A percentile compares a stretch with the other conserved stretches of the same genome.
Evolutionary conservation across 2,888 invertebrate genomes (phyloP).

Genomic region (Drosophila melanosoma): DNA sequence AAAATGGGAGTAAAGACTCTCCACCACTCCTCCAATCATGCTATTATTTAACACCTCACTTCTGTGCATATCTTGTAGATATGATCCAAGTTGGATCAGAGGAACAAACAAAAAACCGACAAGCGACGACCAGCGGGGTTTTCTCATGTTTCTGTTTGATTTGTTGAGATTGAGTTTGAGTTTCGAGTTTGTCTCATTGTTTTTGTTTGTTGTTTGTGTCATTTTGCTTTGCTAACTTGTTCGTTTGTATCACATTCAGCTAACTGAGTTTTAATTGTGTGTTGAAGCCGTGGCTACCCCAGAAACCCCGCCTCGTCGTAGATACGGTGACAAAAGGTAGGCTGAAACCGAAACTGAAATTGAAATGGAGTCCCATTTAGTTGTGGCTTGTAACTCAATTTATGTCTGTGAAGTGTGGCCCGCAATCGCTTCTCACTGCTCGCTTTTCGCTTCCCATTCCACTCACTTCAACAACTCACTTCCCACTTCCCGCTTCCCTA

Average conservation of each 20-base stretch:
- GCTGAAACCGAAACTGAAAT: constrained; percentile 33
- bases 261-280: constrained; percentile 71
- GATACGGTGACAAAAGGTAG: constrained; percentile 53
- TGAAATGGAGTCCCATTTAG: constrained; percentile 57
- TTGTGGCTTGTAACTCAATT: constrained; percentile 65
- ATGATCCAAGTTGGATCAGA: constrained; percentile 1
- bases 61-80: constrained; percentile 7
- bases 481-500: neutral
- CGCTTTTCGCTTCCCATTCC: neutral
- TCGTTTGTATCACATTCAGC: constrained; percentile 61
- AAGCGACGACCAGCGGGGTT: neutral
- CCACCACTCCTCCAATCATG: neutral
- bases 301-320: constrained; percentile 3
- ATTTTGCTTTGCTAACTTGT: constrained; percentile 58
- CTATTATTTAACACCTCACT: constrained; percentile 11
- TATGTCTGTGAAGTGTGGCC: constrained; percentile 48
- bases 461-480: too few species aligned
- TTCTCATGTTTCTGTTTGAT: constrained; percentile 5
- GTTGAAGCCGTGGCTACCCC: neutral
- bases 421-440: constrained; percentile 7
- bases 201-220: constrained; percentile 37
- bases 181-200: constrained; percentile 21
- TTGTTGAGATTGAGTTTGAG: constrained; percentile 1
- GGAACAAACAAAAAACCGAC: neutral
- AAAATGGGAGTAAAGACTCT: neutral